Conservation (phyloP, 1,140 invertebrate species). For the Mizuhopecten yessoensis region DNA sequence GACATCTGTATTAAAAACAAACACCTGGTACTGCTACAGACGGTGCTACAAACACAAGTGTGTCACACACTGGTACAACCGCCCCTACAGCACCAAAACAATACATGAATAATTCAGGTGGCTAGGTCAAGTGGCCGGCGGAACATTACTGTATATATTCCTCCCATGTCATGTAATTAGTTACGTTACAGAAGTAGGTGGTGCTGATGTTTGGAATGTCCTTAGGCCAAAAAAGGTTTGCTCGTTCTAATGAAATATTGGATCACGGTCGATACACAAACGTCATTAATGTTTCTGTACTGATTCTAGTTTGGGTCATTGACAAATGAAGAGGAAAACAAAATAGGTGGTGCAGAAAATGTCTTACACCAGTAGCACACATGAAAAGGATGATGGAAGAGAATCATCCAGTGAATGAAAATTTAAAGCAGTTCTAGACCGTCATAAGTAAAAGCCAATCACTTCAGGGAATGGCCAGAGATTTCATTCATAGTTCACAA, state of each 20-base stretch:
- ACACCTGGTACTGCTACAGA: background rate
- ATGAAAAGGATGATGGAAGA: too few species aligned
- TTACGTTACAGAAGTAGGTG: background rate
- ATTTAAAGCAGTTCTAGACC: too few species aligned
- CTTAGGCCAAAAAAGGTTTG: background rate
- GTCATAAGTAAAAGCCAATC: too few species aligned
- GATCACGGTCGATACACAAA: too few species aligned
- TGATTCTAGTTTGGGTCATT: too few species aligned
- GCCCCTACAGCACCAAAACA: conserved; percentile 30
- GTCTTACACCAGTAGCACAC: too few species aligned
- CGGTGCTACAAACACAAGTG: background rate
- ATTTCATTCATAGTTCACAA: background rate
- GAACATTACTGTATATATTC: background rate
- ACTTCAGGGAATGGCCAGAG: background rate
- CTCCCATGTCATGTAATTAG: background rate
- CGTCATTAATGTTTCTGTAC: too few species aligned
- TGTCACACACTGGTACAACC: background rate
- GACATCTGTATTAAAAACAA: conserved; percentile 26
- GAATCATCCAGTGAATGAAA: too few species aligned
- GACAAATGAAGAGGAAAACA: too few species aligned
- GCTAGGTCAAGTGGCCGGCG: background rate
- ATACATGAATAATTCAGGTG: conserved; percentile 23
- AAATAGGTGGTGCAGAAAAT: too few species aligned
- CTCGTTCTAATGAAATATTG: too few species aligned
- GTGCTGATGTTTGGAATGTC: conserved; percentile 16